A percentile compares a stretch with the other conserved stretches of the same genome.
phyloP scores from a whole-genome alignment of 2,888 invertebrate genomes.

The Lepetodrilus schrolli region DNA sequence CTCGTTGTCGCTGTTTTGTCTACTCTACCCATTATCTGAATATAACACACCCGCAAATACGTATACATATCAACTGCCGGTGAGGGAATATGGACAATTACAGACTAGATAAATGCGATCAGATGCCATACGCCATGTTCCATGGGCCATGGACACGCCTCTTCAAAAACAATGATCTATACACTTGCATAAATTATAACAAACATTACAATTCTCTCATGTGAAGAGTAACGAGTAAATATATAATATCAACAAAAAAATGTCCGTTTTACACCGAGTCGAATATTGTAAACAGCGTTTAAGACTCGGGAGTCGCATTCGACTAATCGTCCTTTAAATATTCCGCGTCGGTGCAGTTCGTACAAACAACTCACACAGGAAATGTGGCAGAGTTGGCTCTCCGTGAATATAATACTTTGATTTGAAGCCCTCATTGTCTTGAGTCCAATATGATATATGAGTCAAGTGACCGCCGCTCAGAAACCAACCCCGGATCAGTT shows the following conservation, averaged over 20 bases:
- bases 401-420: not conserved
- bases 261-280: not conserved
- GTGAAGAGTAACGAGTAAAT: slow-evolving; percentile 14
- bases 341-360: not conserved
- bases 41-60: not conserved
- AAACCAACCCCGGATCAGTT: not conserved
- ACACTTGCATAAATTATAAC: slow-evolving; percentile 35
- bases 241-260: slow-evolving; percentile 19
- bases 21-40: not conserved
- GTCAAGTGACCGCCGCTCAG: slow-evolving; percentile 7
- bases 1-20: not conserved
- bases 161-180: slow-evolving; percentile 31
- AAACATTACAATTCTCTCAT: slow-evolving; percentile 25
- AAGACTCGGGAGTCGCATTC: not conserved
- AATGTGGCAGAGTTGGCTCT: not conserved
- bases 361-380: not conserved
- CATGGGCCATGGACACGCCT: not conserved
- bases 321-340: not conserved
- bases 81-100: not conserved
- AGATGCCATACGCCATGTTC: not conserved
- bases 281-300: not conserved
- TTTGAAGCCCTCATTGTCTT: slow-evolving; percentile 1
- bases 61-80: not conserved
- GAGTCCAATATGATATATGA: not conserved
- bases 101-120: slow-evolving; percentile 19